Conservation (phyloP, 2,888 invertebrate genomes). For the Leptinotarsa peninsularis region DNA sequence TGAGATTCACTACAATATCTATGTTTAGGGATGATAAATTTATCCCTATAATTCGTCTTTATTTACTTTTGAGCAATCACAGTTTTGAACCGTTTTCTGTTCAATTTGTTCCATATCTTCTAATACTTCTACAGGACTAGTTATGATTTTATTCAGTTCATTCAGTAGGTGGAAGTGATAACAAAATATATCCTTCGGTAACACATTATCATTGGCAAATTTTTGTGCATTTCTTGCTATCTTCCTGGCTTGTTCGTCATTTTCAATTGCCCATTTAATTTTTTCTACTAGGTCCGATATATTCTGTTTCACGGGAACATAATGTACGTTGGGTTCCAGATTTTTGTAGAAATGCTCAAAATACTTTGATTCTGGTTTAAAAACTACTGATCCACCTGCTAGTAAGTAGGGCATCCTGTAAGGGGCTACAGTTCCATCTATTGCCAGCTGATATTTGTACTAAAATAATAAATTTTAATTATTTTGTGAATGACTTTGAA, state of each 20-base stretch:
- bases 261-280: slow-evolving; percentile 80
- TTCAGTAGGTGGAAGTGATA: slow-evolving; percentile 83
- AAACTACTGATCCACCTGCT: slow-evolving; percentile 86
- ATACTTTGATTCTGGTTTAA: slow-evolving; percentile 94
- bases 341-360: slow-evolving; percentile 93
- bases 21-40: neutral
- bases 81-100: slow-evolving; percentile 65
- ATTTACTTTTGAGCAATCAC: slow-evolving; percentile 57
- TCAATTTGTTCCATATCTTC: slow-evolving; percentile 75
- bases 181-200: slow-evolving; percentile 88
- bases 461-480: slow-evolving; percentile 66
- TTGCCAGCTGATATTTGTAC: slow-evolving; percentile 94
- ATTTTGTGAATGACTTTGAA: neutral
- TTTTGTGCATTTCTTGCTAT: slow-evolving; percentile 77
- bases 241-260: slow-evolving; percentile 76
- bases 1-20: neutral
- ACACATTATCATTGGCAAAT: slow-evolving; percentile 81
- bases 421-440: slow-evolving; percentile 97
- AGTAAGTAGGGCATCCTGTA: slow-evolving; percentile 93
- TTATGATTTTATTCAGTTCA: slow-evolving; percentile 81
- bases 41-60: slow-evolving; percentile 65
- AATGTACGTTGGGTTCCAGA: slow-evolving; percentile 83
- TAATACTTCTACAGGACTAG: slow-evolving; percentile 69
- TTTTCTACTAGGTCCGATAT: slow-evolving; percentile 84
- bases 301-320: slow-evolving; percentile 83